phyloP scores from a whole-genome alignment of 1,140 invertebrate genomes.

The Colletes latitarsis region DNA sequence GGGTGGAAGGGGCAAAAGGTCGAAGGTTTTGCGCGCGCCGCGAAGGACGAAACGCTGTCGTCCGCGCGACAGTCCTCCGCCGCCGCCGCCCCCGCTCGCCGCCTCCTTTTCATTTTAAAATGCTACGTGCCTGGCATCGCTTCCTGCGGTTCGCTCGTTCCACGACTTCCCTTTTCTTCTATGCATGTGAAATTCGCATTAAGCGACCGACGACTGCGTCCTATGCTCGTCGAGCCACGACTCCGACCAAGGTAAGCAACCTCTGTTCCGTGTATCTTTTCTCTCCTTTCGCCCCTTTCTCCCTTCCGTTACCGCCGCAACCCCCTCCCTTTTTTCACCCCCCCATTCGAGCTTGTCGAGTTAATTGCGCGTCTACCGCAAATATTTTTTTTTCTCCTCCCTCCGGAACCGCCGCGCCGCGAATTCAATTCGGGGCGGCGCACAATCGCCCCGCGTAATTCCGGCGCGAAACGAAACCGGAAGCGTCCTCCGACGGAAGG shows the following conservation, averaged over 20 bases:
- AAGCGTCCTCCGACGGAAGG: no score
- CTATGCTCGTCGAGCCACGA: constrained; percentile 17
- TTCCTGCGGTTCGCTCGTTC: constrained; percentile 54
- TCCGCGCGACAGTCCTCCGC: constrained; percentile 32
- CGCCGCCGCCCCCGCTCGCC: not conserved
- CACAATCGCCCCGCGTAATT: constrained; percentile 3
- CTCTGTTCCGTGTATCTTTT: not conserved
- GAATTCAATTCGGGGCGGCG: constrained; percentile 19
- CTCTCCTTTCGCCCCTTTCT: constrained; percentile 8
- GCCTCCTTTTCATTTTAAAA: constrained; percentile 70
- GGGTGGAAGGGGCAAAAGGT: constrained; percentile 33
- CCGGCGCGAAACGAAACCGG: no score
- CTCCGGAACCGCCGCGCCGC: not conserved
- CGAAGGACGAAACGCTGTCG: constrained; percentile 64
- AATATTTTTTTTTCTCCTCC: constrained; percentile 19
- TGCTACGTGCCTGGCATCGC: constrained; percentile 72
- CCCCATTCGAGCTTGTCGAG: constrained; percentile 20
- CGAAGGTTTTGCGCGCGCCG: constrained; percentile 41
- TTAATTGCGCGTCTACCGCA: constrained; percentile 36
- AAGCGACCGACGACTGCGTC: constrained; percentile 55
- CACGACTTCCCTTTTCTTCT: constrained; percentile 42
- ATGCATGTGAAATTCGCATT: constrained; percentile 70
- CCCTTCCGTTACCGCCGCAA: no score
- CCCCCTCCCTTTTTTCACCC: not conserved
- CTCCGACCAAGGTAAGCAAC: constrained; percentile 24